A percentile compares a stretch with the other conserved stretches of the same genome.
These are phyloP conservation scores for Acropternis orthonyx DNA, from an alignment of 2,797 vertebrate species.

Conservation along the genomic window DNA sequence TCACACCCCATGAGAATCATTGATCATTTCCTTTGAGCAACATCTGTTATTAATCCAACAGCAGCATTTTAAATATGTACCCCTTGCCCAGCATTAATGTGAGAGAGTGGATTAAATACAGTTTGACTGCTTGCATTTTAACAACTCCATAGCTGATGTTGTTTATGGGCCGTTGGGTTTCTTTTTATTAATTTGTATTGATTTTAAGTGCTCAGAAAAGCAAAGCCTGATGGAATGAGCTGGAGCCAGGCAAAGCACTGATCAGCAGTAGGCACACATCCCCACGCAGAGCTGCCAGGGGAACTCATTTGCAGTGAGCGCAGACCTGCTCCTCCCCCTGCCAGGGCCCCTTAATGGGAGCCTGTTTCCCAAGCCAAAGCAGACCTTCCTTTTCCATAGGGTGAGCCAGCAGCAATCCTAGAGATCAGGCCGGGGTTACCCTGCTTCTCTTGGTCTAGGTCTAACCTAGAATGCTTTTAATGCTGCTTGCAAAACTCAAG, in stretches of 20 bases:
- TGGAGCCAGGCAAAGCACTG: neutral
- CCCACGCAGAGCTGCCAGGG: neutral
- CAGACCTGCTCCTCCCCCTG: neutral
- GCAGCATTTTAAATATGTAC: neutral
- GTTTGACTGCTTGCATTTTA: conserved; percentile 36
- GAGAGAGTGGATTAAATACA: conserved; percentile 28
- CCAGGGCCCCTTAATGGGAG: neutral
- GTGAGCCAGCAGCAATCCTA: neutral
- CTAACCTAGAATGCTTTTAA: neutral
- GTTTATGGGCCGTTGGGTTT: conserved; percentile 63
- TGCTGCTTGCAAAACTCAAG: neutral
- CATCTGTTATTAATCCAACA: conserved; percentile 35
- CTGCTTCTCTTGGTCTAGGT: neutral
- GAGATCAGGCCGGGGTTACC: neutral
- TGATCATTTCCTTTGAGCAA: conserved; percentile 11
- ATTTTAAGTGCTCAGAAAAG: conserved; percentile 35
- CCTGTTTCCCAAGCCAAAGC: neutral
- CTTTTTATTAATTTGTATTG: conserved; percentile 70
- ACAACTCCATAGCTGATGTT: conserved; percentile 29
- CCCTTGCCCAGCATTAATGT: neutral
- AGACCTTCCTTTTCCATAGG: neutral
- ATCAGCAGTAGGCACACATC: neutral
- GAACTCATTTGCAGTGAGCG: neutral
- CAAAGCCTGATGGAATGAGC: conserved; percentile 15
- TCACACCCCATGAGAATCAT: neutral